Conservation (phyloP, 1,140 invertebrate genomes). For the Drosophila varians region DNA sequence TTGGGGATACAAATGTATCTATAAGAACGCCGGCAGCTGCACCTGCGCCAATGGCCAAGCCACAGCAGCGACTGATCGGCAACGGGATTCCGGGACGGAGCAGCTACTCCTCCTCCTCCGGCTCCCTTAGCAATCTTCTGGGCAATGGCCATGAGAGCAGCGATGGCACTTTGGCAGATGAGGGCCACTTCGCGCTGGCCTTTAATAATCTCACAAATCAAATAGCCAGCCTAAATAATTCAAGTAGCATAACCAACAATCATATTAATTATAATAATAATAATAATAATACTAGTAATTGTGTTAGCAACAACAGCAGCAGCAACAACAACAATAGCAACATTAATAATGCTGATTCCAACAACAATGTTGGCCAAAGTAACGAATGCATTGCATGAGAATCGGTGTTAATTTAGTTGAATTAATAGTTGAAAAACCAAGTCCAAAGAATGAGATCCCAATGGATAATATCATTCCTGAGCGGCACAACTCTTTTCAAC, state of each 20-base stretch:
- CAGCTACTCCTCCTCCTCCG: constrained; percentile 42
- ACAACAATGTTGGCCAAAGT: constrained; percentile 74
- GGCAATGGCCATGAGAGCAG: constrained; percentile 61
- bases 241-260: constrained; percentile 42
- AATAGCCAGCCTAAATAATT: constrained; percentile 67
- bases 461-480: constrained; percentile 4
- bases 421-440: too few relatives aligned
- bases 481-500: constrained; percentile 41
- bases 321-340: constrained; percentile 34
- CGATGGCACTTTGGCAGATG: constrained; percentile 68
- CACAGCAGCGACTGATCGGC: constrained; percentile 54
- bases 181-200: constrained; percentile 62
- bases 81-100: constrained; percentile 17
- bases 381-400: constrained; percentile 79
- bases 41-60: constrained; percentile 38
- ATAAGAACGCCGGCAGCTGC: constrained; percentile 23
- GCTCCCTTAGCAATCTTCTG: constrained; percentile 54
- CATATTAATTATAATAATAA: constrained; percentile 32
- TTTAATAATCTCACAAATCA: constrained; percentile 72
- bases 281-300: constrained; percentile 4
- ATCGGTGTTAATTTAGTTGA: constrained; percentile 70
- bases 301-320: constrained; percentile 20
- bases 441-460: constrained; percentile 5
- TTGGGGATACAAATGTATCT: constrained; percentile 18
- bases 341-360: constrained; percentile 65